Percentiles rank a stretch among this genome's conserved stretches.
Conservation (phyloP, 35 echinoderm and acorn worm species). For the Apostichopus japonicus region DNA sequence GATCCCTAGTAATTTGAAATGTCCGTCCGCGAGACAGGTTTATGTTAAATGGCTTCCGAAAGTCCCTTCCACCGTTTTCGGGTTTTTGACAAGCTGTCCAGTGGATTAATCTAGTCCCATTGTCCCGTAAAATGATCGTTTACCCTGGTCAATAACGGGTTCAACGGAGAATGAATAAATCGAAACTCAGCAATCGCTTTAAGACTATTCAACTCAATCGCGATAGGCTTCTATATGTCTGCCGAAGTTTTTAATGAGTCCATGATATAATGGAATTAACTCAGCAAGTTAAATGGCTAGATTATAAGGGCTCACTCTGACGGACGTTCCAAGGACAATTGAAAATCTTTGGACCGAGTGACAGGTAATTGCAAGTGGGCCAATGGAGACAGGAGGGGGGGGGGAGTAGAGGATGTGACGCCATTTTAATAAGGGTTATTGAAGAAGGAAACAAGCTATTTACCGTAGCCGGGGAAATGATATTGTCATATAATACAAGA, state of each 20-base stretch:
- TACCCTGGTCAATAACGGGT: conserved; percentile 33
- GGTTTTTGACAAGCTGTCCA: conserved; percentile 24
- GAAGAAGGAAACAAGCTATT: not conserved
- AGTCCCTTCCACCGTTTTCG: conserved; percentile 9
- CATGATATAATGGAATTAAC: conserved; percentile 33
- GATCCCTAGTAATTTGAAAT: not conserved
- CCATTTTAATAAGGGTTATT: not conserved
- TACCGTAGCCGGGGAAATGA: not conserved
- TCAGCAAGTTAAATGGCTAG: conserved; percentile 25
- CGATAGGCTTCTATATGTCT: conserved; percentile 36
- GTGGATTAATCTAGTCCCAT: conserved; percentile 34
- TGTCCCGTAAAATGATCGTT: conserved; percentile 46
- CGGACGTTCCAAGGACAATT: conserved; percentile 19
- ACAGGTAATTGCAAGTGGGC: not conserved
- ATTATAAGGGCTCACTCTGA: conserved; percentile 12
- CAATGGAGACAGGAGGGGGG: not conserved
- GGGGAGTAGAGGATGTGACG: not conserved
- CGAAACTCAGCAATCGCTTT: conserved; percentile 36
- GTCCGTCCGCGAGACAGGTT: conserved; percentile 1
- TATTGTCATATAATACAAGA: not conserved
- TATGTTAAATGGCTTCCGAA: conserved; percentile 40
- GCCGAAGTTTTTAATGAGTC: conserved; percentile 34
- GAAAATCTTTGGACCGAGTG: conserved; percentile 34
- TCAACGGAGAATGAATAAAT: conserved; percentile 34
- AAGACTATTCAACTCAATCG: conserved; percentile 6